A percentile compares a stretch with the other conserved stretches of the same genome.
These are phyloP conservation scores for Tolypeutes matacus DNA, from an alignment of 2,797 vertebrate genomes.

Conservation along the genomic window DNA sequence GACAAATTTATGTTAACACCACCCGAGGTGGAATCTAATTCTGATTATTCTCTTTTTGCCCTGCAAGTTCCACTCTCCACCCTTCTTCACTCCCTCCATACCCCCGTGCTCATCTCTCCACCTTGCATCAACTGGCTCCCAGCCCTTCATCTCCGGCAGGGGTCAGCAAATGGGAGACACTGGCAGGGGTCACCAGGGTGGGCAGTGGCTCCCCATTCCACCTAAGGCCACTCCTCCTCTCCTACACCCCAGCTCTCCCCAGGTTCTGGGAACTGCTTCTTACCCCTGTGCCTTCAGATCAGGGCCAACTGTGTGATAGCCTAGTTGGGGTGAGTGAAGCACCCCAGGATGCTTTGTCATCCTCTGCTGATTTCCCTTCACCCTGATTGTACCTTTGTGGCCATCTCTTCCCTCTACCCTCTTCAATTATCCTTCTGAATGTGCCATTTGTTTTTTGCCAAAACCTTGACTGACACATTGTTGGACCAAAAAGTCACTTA, in stretches of 20 bases:
- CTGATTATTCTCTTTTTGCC: background rate
- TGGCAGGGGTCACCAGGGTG: background rate
- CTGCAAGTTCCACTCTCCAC: background rate
- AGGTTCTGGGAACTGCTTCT: background rate
- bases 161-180: background rate
- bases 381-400: background rate
- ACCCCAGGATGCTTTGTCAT: background rate
- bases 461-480: background rate
- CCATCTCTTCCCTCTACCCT: background rate
- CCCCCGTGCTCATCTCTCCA: background rate
- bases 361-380: background rate
- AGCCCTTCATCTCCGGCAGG: background rate
- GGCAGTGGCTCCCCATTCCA: background rate
- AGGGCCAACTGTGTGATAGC: too few relatives aligned
- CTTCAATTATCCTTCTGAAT: background rate
- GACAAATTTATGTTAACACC: background rate
- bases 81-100: rapidly evolving
- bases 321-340: background rate
- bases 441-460: conserved; percentile 5
- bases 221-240: background rate
- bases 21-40: background rate
- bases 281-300: background rate
- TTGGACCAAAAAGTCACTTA: conserved; percentile 26
- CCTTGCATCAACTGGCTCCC: background rate
- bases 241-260: background rate